A percentile compares a stretch with the other conserved stretches of the same genome.
phyloP scores from a whole-genome alignment of 2,888 invertebrate species.

The Eremobia ochroleuca region DNA sequence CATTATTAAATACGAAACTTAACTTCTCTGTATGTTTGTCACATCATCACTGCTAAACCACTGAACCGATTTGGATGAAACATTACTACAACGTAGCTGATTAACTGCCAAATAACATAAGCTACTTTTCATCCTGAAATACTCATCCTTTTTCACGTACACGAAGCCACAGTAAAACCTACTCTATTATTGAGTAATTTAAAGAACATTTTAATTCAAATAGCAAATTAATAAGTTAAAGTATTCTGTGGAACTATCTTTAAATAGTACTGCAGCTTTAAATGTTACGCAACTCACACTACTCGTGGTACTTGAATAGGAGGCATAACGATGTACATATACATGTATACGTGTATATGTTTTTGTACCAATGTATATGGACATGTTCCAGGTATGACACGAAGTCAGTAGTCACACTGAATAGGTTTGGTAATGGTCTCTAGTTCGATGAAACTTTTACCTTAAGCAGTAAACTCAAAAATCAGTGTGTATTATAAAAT shows the following conservation, averaged over 20 bases:
- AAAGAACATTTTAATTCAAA: slow-evolving; percentile 11
- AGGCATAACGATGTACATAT: neutral
- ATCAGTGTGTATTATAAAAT: neutral
- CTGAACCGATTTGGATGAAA: slow-evolving; percentile 1
- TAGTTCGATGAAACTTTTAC: neutral
- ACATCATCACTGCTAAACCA: neutral
- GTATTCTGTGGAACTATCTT: neutral
- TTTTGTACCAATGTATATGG: neutral
- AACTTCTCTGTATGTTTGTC: neutral
- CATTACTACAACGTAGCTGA: neutral
- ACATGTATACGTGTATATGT: neutral
- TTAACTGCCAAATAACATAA: neutral
- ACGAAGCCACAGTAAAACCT: neutral
- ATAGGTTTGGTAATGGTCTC: neutral
- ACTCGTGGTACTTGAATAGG: slow-evolving; percentile 9
- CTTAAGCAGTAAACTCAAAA: neutral
- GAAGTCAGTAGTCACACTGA: slow-evolving; percentile 1
- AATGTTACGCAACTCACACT: slow-evolving; percentile 34
- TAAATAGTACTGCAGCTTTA: slow-evolving; percentile 27
- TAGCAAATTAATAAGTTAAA: slow-evolving; percentile 7
- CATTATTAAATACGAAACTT: too few relatives aligned
- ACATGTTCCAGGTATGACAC: neutral
- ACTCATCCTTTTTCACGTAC: neutral
- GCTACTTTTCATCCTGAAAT: neutral
- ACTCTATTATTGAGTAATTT: slow-evolving; percentile 11